Evolutionary conservation across 2,113 vertebrate species (phyloP).

Genomic region (Eolophus roseicapilla): DNA sequence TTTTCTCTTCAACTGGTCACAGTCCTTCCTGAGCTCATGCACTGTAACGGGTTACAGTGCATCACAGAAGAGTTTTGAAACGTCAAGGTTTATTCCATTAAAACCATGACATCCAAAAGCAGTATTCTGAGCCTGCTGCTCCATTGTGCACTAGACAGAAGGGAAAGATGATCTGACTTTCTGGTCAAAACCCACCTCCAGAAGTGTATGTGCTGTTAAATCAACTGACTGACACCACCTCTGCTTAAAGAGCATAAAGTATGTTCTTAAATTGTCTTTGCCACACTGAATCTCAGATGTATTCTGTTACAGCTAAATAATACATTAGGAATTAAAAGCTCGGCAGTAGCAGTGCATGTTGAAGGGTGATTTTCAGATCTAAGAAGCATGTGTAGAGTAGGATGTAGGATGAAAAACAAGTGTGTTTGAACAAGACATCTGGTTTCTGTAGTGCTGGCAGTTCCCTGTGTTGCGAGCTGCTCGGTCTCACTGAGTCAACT

Average conservation of each 20-base stretch:
- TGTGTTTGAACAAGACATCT: constrained; percentile 15
- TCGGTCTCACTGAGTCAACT: constrained; percentile 12
- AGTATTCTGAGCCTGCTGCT: neutral
- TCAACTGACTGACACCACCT: neutral
- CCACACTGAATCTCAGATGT: neutral
- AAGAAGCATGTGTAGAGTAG: neutral
- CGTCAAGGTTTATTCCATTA: neutral
- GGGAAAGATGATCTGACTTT: neutral
- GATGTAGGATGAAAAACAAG: neutral
- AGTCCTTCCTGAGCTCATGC: neutral
- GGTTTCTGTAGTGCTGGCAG: constrained; percentile 3
- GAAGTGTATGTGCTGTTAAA: neutral
- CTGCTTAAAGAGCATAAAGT: neutral
- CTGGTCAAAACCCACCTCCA: neutral
- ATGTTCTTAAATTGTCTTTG: neutral
- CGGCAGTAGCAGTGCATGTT: neutral
- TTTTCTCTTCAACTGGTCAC: neutral
- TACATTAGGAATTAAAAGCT: neutral
- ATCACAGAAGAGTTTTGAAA: neutral
- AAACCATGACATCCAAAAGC: neutral
- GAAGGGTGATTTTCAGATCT: neutral
- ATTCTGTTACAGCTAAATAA: neutral
- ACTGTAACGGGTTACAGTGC: neutral
- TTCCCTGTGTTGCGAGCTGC: constrained; percentile 14
- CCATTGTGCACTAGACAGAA: neutral